Conservation (phyloP, 2,888 invertebrate species). For the Pristionchus japonicus region DNA sequence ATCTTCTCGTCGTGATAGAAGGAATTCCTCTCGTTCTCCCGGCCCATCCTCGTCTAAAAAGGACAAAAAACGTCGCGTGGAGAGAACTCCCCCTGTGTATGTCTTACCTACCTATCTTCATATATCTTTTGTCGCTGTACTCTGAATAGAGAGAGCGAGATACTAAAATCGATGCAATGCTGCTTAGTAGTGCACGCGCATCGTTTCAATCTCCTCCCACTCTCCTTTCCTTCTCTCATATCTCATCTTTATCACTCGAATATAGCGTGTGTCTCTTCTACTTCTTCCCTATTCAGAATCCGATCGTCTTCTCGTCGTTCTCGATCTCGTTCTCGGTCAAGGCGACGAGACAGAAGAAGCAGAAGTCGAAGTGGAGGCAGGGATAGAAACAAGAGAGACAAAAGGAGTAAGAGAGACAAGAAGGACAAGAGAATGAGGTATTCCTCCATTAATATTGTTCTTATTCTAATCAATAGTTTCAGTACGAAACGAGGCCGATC, state of each 20-base stretch:
- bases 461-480: neutral
- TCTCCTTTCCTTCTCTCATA: neutral
- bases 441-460: neutral
- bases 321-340: conserved; percentile 27
- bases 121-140: conserved; percentile 26
- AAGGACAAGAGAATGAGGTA: conserved; percentile 47
- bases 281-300: neutral
- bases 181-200: conserved; percentile 13
- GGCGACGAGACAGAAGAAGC: conserved; percentile 37
- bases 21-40: conserved; percentile 33
- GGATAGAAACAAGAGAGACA: neutral
- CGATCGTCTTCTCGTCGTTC: conserved; percentile 44
- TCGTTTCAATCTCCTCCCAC: conserved; percentile 25
- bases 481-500: conserved; percentile 5
- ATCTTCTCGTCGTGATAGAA: conserved; percentile 24
- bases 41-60: neutral
- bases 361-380: conserved; percentile 43
- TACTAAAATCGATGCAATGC: conserved; percentile 26
- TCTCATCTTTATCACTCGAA: neutral
- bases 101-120: conserved; percentile 13
- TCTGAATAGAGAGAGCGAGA: neutral
- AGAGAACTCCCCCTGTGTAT: conserved; percentile 29
- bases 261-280: neutral
- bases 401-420: conserved; percentile 40
- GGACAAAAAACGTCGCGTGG: neutral